Conservation (phyloP, 1,140 invertebrate species). For the Eufriesea mexicana region DNA sequence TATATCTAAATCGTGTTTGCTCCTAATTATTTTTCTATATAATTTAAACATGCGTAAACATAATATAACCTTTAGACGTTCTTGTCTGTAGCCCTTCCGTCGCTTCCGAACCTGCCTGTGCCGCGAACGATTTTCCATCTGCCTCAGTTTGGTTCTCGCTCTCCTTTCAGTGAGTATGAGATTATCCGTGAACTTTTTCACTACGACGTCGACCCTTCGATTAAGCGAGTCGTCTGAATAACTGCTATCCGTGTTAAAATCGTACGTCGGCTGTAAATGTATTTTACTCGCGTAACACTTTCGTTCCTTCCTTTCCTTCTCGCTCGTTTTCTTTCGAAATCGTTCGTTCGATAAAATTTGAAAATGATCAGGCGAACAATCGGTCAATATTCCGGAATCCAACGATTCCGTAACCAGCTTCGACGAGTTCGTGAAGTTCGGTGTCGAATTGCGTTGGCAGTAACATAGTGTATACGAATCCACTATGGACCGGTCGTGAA, state of each 20-base stretch:
- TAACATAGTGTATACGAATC: neutral
- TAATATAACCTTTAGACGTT: neutral
- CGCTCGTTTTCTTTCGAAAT: neutral
- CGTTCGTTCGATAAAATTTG: neutral
- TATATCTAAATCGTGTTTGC: no score
- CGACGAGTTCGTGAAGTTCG: slow-evolving; percentile 9
- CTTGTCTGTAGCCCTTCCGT: neutral
- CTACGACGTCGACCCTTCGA: slow-evolving; percentile 68
- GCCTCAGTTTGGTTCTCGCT: slow-evolving; percentile 52
- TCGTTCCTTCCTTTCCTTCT: neutral
- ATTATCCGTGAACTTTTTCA: slow-evolving; percentile 74
- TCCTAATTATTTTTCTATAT: no score
- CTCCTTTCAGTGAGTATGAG: slow-evolving; percentile 74
- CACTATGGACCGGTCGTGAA: neutral
- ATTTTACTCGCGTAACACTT: neutral
- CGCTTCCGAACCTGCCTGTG: slow-evolving; percentile 3
- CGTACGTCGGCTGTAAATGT: slow-evolving; percentile 30
- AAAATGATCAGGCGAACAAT: slow-evolving; percentile 50
- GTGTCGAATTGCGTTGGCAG: neutral
- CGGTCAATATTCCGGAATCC: slow-evolving; percentile 72
- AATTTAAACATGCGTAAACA: neutral
- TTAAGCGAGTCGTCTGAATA: slow-evolving; percentile 68
- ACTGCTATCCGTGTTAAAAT: slow-evolving; percentile 46
- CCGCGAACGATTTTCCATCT: slow-evolving; percentile 5
- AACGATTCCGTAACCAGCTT: slow-evolving; percentile 60